phyloP scores from a whole-genome alignment of 2,888 invertebrate genomes.

The Sturmia bella region DNA sequence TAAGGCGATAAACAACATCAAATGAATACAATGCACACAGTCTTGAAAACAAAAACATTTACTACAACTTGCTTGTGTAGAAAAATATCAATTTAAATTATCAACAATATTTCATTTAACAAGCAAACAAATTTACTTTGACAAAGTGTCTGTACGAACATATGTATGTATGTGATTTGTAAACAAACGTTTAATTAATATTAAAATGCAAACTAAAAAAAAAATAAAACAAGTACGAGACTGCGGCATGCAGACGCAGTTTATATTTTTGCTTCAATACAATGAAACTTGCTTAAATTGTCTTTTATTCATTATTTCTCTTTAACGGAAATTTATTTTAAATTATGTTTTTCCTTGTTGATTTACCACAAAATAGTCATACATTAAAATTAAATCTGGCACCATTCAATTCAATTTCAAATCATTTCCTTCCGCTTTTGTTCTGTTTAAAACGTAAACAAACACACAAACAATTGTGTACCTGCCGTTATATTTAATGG shows the following conservation, averaged over 20 bases:
- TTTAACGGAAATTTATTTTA: slow-evolving; percentile 27
- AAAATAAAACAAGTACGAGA: too few species aligned
- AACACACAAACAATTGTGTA: too few species aligned
- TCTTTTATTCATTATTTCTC: background rate
- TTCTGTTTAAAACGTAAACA: too few species aligned
- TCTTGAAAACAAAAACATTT: background rate
- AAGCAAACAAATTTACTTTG: background rate
- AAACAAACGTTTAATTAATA: background rate
- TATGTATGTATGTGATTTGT: background rate
- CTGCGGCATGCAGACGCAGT: too few species aligned
- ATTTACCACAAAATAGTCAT: background rate
- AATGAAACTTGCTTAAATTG: background rate
- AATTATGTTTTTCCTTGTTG: slow-evolving; percentile 17
- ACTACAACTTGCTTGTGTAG: background rate
- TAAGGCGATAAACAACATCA: slow-evolving; percentile 13
- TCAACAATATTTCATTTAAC: slow-evolving; percentile 8
- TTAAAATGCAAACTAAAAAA: too few species aligned
- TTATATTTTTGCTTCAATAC: too few species aligned
- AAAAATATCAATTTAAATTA: slow-evolving; percentile 51
- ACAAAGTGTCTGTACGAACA: background rate
- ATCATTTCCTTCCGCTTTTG: slow-evolving; percentile 54
- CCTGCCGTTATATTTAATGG: too few species aligned
- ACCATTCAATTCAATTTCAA: slow-evolving; percentile 55
- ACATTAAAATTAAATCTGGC: slow-evolving; percentile 56
- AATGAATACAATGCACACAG: background rate